Conservation (phyloP, 1,140 invertebrate species). For the Cepaea nemoralis region DNA sequence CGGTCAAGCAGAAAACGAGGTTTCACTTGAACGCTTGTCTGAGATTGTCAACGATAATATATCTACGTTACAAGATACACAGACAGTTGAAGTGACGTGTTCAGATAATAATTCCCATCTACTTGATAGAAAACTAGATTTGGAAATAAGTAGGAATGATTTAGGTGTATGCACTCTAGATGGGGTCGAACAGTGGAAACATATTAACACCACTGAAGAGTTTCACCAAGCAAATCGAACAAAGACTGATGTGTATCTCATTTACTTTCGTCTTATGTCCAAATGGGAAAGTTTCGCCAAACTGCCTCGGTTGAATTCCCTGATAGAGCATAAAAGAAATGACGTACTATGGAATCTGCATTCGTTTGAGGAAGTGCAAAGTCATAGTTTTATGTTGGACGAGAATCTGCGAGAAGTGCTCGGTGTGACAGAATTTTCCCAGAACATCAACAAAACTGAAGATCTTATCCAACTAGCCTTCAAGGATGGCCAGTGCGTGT, state of each 20-base stretch:
- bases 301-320: not conserved
- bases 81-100: not conserved
- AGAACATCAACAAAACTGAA: not conserved
- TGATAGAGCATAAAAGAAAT: slow-evolving; percentile 5
- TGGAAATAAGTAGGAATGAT: not conserved
- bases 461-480: not conserved
- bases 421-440: not conserved
- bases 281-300: slow-evolving; percentile 25
- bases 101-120: not conserved
- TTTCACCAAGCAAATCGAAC: not conserved
- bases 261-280: slow-evolving; percentile 18
- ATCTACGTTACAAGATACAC: not conserved
- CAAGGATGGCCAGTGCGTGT: not conserved
- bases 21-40: not conserved
- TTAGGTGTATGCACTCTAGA: too few relatives aligned
- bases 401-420: slow-evolving; percentile 4
- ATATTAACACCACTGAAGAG: too few relatives aligned
- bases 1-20: not conserved
- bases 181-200: too few relatives aligned
- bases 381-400: not conserved
- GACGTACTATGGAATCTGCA: not conserved
- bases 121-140: not conserved
- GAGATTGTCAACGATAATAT: not conserved
- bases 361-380: not conserved
- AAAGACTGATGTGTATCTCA: not conserved